Percentiles rank a stretch among this genome's conserved stretches.
phyloP scores from a whole-genome alignment of 2,888 invertebrate species.

The Phanerotoma sp. region DNA sequence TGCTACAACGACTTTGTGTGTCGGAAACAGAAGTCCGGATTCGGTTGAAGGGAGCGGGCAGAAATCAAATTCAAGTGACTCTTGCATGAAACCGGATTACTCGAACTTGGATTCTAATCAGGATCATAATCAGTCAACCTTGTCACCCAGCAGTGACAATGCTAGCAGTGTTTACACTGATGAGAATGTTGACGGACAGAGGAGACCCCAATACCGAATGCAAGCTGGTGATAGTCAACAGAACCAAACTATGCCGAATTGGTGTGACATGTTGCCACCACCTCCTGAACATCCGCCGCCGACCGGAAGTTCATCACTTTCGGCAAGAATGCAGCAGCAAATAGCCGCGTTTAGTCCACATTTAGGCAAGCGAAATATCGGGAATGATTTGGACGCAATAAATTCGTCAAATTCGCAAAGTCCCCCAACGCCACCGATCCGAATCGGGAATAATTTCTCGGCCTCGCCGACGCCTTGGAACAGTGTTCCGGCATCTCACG shows the following conservation, averaged over 20 bases:
- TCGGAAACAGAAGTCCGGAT: constrained; percentile 55
- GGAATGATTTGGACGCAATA: constrained; percentile 48
- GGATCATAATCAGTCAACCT: constrained; percentile 54
- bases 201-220: constrained; percentile 40
- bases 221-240: constrained; percentile 33
- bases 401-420: constrained; percentile 50
- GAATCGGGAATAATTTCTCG: constrained; percentile 46
- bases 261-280: constrained; percentile 68
- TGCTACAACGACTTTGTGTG: constrained; percentile 71
- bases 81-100: constrained; percentile 55
- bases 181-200: constrained; percentile 48
- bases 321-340: constrained; percentile 41
- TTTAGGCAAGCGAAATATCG: constrained; percentile 46
- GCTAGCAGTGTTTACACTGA: constrained; percentile 53
- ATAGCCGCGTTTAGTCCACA: constrained; percentile 51
- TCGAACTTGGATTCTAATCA: constrained; percentile 55
- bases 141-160: constrained; percentile 55
- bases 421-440: constrained; percentile 51
- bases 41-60: constrained; percentile 56
- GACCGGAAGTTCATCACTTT: constrained; percentile 51
- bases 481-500: constrained; percentile 34
- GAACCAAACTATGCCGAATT: constrained; percentile 56
- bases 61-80: constrained; percentile 55
- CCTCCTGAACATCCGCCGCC: constrained; percentile 65
- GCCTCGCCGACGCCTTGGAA: constrained; percentile 52